phyloP scores from a whole-genome alignment of 2,113 vertebrate species.

The Gambusia affinis region DNA sequence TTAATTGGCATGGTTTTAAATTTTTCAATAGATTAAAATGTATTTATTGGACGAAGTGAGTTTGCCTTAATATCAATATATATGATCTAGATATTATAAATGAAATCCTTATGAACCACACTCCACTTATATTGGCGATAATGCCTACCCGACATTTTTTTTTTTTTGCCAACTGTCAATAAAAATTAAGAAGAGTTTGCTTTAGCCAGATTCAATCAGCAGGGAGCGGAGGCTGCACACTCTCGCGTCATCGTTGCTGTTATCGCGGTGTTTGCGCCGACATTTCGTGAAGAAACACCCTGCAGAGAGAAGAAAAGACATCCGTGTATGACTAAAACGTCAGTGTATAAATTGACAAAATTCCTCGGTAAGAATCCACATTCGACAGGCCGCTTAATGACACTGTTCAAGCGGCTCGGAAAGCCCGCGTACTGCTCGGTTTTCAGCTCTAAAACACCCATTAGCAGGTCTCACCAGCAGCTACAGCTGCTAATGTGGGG shows the following conservation, averaged over 20 bases:
- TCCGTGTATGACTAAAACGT: conserved; percentile 53
- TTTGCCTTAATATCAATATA: too few species aligned
- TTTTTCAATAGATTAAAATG: too few species aligned
- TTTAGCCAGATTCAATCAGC: neutral
- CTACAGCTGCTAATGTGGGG: conserved; percentile 48
- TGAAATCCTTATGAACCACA: too few species aligned
- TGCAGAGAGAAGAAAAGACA: conserved; percentile 28
- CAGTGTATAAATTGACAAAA: conserved; percentile 60
- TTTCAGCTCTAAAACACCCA: conserved; percentile 22
- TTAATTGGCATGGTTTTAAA: neutral
- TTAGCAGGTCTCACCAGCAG: conserved; percentile 19
- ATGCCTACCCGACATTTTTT: too few species aligned
- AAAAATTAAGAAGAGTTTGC: neutral
- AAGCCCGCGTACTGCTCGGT: conserved; percentile 13
- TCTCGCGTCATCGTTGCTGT: conserved; percentile 20
- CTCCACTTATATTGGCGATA: too few species aligned
- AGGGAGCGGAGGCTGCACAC: neutral
- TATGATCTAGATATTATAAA: too few species aligned
- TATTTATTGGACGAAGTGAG: too few species aligned
- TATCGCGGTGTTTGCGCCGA: conserved; percentile 59
- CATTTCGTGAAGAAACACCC: conserved; percentile 54
- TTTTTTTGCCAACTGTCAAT: too few species aligned
- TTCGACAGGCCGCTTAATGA: conserved; percentile 26
- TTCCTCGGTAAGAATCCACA: conserved; percentile 69
- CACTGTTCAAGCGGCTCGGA: conserved; percentile 13